Evolutionary conservation across 2,888 invertebrate genomes (phyloP), one percentile per base, ranked within the genome.

Genomic region (Drosophila cyrtoloma): DNA sequence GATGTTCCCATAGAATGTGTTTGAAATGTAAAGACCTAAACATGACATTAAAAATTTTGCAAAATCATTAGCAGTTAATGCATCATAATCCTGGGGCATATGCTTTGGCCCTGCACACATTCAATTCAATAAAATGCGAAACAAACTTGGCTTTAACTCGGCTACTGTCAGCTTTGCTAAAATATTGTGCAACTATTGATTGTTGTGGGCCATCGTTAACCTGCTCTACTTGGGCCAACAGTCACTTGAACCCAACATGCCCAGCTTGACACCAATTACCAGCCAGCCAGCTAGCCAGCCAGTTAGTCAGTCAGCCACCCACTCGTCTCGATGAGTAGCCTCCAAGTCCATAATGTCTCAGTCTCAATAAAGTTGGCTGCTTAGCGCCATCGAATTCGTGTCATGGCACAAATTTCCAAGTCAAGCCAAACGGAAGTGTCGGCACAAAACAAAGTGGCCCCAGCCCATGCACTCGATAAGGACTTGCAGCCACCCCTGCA

Each of bases 341-440:
- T 69, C 51, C 89, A 79, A 86, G 85, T 90, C 86, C 90, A 90
- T 92, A 80, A 86, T 88, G 85, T 86, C 87, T 86, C 81, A 89
- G 82, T 88, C 90, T 82, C 79, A 84, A 88, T 86, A 88, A 88
- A 88, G 86, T 85, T 81, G 81, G 81, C 79, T 67, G 59, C 71
- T 74, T 70, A 77, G 63, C 72, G 84, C 74, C 80, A 75, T 73
- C 63, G 69, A 83, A 91, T 85, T 76, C 89, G 80, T 91, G 90
- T 85, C 90, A 91, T 90, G 90, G 90, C 91, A 91, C 90, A 79
- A 84, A 90, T 90, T 77, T 71, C 52, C 79, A 76, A 82, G 82
- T 73, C 76, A 47, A 63, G 65, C 81, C 53, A 75, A 82, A 89
- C 89, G 90, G 90, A 90, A 90, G 86, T 87, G 90, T 84, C 86